Evolutionary conservation across 2,888 invertebrate genomes (phyloP), one percentile per base, ranked within the genome.

Genomic region (Blastobasis adustella): DNA sequence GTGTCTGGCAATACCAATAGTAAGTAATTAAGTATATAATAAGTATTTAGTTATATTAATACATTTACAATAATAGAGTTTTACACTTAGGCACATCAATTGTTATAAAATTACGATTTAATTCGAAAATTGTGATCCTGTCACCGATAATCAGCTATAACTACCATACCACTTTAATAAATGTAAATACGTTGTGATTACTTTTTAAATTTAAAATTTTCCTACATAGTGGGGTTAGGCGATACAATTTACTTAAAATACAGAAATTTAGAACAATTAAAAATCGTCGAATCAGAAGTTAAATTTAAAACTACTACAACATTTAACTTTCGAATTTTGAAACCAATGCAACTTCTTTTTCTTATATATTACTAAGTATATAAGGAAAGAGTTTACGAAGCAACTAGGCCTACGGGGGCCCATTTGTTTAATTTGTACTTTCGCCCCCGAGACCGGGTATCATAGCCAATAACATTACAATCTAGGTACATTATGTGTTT

Each of bases 1-100:
- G 23, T 23, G 23, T 3, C 23, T 23, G 23, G 23, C 23, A 23
- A 23, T 23, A 23, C 23, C 23, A 23, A 23, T 23, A 23, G 23
- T 23, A 23, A 23, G 23, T 23, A 23, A 52, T 47, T 38, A 46
- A 48, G 52, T 55, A 52, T 52, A 42, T 45, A 54, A 50, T 54
- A 54, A 51, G 37, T 46, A 47, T 43, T 44, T 49, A 52, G 48
- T 71, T 40, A 70, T 79, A 71, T 74, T 76, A 79, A 74, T 81
- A 83, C 78, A 82, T 69, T 79, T 82, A 83, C 73, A 73, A 71
- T 71, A 69, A 70, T 82, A 86, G 76, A 86, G 68, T 76, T 80
- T 80, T 85, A 89, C 89, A 89, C 87, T 87, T 89, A 89, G 89
- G 89, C 89, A 89, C 89, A 89, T 89, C 89, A 83, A 89, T 89